Base-by-base conservation (phyloP, 2,797 vertebrate species). In the Manis javanica region DNA sequence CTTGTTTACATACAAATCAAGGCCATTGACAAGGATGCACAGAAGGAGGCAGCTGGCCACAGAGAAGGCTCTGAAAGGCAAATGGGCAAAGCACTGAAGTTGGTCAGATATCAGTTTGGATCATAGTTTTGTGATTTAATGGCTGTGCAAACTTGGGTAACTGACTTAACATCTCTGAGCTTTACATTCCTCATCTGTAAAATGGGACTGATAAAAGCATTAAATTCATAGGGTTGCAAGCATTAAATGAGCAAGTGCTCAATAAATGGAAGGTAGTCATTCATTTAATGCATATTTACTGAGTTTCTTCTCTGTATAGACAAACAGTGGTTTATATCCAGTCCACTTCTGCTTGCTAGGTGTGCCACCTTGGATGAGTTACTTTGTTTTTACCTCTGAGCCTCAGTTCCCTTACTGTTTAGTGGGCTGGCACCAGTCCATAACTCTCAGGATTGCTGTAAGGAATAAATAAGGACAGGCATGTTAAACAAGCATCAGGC, bases 1-100 rank as follows among this genome's bases (percentile, higher is more conserved):
- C 16, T 64, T 82, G 55, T 95, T 95, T 93, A 84, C 51, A 39
- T 91, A 18, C n/a, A 90, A 95, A 90, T 90, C 13, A 90, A 79
- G 24, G n/a, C 26, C n/a, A 77, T 10, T 37, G 46, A 88, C 68
- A 59, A 66, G 19, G 39, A 57, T 83, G n/a, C 79, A 55, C 14
- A 72, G 74, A 66, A 85, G 37, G 75, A 94, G 14, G 31, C 31
- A 81, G 3, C 37, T 75, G 75, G n/a, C 13, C 46, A 16, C 78
- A 88, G 24, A 78, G 85, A 66, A 86, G 29, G 0, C 34, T 82
- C 31, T 87, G 39, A 34, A 87, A 84, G 26, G 61, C 61, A 95
- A 59, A 55, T 26, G 15, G 82, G 34, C 94, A 91, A 94, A 37
- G 11, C 29, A 13, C 53, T 69, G 29, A 81, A 87, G 9, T 79